Conservation (phyloP, 1,140 invertebrate genomes). For the Cydia fagiglandana region DNA sequence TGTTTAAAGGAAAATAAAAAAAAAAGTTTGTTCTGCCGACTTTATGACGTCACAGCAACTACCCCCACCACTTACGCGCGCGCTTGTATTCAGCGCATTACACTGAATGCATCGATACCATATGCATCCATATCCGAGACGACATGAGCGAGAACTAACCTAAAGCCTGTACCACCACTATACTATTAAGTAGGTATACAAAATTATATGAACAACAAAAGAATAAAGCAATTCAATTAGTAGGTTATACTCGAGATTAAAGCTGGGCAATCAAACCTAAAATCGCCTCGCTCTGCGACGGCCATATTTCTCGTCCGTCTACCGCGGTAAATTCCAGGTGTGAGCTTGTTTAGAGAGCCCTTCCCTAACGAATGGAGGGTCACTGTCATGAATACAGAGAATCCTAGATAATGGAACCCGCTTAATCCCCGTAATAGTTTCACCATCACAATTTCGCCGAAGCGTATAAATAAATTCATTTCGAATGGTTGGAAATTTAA, state of each 20-base stretch:
- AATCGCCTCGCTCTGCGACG: background rate
- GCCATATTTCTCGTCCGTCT: constrained; percentile 1
- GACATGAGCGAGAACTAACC: no score
- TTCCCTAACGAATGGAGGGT: constrained; percentile 28
- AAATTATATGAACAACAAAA: no score
- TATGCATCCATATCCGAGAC: no score
- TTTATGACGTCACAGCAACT: no score
- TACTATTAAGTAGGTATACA: no score
- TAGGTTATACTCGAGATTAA: background rate
- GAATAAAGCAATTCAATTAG: no score
- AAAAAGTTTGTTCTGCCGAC: no score
- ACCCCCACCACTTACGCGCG: no score
- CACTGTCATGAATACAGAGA: constrained; percentile 22
- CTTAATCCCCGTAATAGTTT: constrained; percentile 31
- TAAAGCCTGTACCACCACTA: no score
- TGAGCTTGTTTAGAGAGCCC: constrained; percentile 29
- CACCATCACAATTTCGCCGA: constrained; percentile 26
- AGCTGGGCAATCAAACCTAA: constrained; percentile 32
- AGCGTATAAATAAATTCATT: constrained; percentile 26
- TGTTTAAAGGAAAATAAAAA: no score
- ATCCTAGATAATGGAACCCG: constrained; percentile 29
- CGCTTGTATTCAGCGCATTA: no score
- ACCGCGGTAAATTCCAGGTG: constrained; percentile 21
- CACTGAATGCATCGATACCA: no score
- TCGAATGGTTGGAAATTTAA: constrained; percentile 2